Evolutionary conservation across 2,888 invertebrate species (phyloP), one percentile per base, ranked within the genome.

Genomic region (Noctua janthina): DNA sequence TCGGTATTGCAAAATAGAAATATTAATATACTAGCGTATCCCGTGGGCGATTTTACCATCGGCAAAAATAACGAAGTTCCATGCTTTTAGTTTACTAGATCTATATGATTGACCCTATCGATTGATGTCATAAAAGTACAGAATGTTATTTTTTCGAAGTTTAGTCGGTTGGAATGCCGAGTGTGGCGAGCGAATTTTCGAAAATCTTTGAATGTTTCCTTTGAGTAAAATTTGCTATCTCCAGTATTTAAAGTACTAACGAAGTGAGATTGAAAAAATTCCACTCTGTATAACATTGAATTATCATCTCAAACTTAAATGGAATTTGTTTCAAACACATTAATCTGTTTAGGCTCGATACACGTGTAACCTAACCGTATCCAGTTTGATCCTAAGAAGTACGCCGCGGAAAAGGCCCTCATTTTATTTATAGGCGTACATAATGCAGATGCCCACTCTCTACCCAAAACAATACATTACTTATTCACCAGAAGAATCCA

Each of bases 401-500:
- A 69, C 74, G 62, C 39, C 4, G 49, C 59, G 64, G 39, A 66
- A 85, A 76, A 29, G 29, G 29, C 29, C 81, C 71, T 51, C 76
- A 85, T 74, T 81, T 88, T 81, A 78, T 81, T 77, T 76, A 81
- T 72, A 66, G 70, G 29, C 81, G 15, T 86, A 76, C 74, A 87
- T 86, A 87, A 78, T 88, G 35, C 66, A 86, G 67, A 74, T 76
- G 75, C 64, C 77, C 71, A 84, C 78, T 76, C 80, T 71, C 84
- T 79, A 78, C 81, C 82, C 64, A 85, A 88, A 86, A 89, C 85
- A 86, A 83, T 85, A 74, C 73, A 90, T 88, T 87, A 91, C 80
- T 87, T 90, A 89, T 90, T 88, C 81, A 89, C 69, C 74, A 90
- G 88, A 87, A 88, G 81, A 84, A 85, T 80, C 86, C 74, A 81